Evolutionary conservation across 2,888 invertebrate genomes (phyloP).

Genomic region (Pristionchus maxplancki): DNA sequence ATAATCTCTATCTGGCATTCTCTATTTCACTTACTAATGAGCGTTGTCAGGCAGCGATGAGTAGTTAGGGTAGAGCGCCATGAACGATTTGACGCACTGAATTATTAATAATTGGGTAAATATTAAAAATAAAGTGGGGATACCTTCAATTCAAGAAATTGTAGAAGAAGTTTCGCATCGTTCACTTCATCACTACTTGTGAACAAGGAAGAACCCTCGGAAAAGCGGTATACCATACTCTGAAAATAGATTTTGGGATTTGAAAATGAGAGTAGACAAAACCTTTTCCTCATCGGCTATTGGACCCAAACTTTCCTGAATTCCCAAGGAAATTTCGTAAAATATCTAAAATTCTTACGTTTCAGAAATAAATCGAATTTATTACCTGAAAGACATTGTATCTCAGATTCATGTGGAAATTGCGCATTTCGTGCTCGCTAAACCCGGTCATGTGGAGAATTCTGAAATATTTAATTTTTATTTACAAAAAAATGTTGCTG

Average conservation of each 20-base stretch:
- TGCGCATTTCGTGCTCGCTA: neutral
- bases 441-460: conserved; percentile 45
- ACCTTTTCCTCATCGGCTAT: neutral
- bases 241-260: neutral
- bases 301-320: neutral
- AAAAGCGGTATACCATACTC: neutral
- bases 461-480: neutral
- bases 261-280: neutral
- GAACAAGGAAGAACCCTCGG: neutral
- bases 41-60: conserved; percentile 58
- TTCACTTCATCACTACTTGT: neutral
- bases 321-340: neutral
- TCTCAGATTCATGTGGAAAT: conserved; percentile 33
- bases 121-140: neutral
- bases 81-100: conserved; percentile 7
- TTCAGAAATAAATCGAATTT: neutral
- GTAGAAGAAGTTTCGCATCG: neutral
- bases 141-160: neutral
- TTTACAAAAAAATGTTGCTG: neutral
- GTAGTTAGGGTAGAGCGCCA: conserved; percentile 42
- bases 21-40: conserved; percentile 54
- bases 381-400: conserved; percentile 38
- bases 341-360: neutral
- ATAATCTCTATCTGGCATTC: neutral
- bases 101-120: too few relatives aligned